Conservation (phyloP, 2,888 invertebrate species). For the Archips crataeganus region DNA sequence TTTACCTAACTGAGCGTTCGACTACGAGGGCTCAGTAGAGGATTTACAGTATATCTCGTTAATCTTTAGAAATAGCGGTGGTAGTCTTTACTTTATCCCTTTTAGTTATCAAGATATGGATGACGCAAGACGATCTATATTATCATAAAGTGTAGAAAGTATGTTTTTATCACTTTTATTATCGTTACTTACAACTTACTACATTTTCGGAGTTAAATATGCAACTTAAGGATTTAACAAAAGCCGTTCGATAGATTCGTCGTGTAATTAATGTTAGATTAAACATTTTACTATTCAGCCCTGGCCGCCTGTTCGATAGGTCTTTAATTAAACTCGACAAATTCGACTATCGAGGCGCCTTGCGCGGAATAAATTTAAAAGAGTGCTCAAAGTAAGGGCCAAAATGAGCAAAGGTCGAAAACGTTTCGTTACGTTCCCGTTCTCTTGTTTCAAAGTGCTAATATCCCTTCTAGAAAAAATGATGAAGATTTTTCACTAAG, state of each 20-base stretch:
- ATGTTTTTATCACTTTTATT: neutral
- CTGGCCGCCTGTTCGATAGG: slow-evolving; percentile 43
- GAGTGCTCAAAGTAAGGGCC: slow-evolving; percentile 50
- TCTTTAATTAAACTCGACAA: slow-evolving; percentile 56
- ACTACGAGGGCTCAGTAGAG: slow-evolving; percentile 41
- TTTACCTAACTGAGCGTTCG: slow-evolving; percentile 46
- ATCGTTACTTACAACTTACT: neutral
- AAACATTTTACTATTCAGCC: slow-evolving; percentile 46
- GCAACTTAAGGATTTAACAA: slow-evolving; percentile 7
- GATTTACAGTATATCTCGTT: slow-evolving; percentile 34
- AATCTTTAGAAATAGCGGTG: slow-evolving; percentile 31
- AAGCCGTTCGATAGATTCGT: slow-evolving; percentile 34
- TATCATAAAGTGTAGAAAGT: neutral
- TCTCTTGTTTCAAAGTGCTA: slow-evolving; percentile 10
- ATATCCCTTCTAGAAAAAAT: slow-evolving; percentile 2
- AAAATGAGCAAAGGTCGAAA: slow-evolving; percentile 52
- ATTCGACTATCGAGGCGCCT: slow-evolving; percentile 46
- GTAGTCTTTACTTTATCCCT: slow-evolving; percentile 9
- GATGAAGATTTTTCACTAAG: slow-evolving; percentile 18
- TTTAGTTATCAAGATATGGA: slow-evolving; percentile 20
- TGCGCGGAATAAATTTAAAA: slow-evolving; percentile 51
- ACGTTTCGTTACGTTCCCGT: slow-evolving; percentile 41
- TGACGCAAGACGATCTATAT: neutral
- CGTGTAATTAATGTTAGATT: slow-evolving; percentile 46
- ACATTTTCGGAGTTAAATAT: slow-evolving; percentile 1